Percentiles rank a stretch among this genome's conserved stretches.
Conservation (phyloP, 2,113 vertebrate genomes). For the Istiophorus platypterus region DNA sequence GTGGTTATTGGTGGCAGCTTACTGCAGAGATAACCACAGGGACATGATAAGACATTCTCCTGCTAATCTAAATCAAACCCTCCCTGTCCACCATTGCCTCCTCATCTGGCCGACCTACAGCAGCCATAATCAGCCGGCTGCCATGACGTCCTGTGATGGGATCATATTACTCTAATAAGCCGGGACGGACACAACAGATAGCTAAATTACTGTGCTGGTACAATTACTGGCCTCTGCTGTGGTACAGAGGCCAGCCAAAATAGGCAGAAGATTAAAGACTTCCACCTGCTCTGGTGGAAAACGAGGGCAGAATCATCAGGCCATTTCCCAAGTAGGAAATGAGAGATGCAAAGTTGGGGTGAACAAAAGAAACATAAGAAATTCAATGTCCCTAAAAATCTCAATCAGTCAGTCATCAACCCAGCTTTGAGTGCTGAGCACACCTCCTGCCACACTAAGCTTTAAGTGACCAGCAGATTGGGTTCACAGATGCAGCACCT, state of each 20-base stretch:
- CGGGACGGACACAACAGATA: constrained; percentile 66
- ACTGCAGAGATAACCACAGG: neutral
- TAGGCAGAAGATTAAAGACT: constrained; percentile 72
- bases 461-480: constrained; percentile 9
- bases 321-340: constrained; percentile 50
- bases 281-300: constrained; percentile 58
- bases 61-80: constrained; percentile 38
- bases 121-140: constrained; percentile 63
- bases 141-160: constrained; percentile 39
- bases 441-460: constrained; percentile 14
- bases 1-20: constrained; percentile 7
- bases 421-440: constrained; percentile 48
- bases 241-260: constrained; percentile 34
- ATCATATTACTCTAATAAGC: constrained; percentile 77
- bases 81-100: constrained; percentile 13
- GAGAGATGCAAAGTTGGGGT: constrained; percentile 46
- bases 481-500: constrained; percentile 30
- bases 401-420: constrained; percentile 51
- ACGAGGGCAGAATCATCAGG: constrained; percentile 11
- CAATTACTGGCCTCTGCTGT: constrained; percentile 63
- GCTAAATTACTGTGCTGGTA: constrained; percentile 62
- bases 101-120: constrained; percentile 70
- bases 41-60: constrained; percentile 45
- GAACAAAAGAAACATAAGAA: constrained; percentile 52
- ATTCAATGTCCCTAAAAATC: constrained; percentile 46